phyloP scores from a whole-genome alignment of 2,113 vertebrate species.

The Laterallus jamaicensis region DNA sequence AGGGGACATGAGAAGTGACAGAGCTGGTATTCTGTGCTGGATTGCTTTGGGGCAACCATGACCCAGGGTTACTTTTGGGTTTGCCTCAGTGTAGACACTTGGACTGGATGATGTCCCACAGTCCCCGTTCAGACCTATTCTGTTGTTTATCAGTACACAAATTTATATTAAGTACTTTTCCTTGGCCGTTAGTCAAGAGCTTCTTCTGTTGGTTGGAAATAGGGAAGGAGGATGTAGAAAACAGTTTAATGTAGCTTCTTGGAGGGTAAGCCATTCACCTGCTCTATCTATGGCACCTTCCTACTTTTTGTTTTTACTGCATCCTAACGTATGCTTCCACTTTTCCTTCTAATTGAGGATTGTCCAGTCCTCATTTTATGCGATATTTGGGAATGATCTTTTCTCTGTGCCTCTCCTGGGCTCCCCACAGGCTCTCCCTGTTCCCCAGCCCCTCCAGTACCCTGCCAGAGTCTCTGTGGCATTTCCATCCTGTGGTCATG shows the following conservation, averaged over 20 bases:
- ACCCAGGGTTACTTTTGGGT: neutral
- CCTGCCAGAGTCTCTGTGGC: neutral
- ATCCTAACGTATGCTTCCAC: neutral
- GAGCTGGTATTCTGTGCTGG: neutral
- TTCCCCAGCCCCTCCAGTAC: neutral
- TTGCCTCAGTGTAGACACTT: neutral
- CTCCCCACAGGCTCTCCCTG: neutral
- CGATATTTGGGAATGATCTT: neutral
- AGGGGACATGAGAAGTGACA: neutral
- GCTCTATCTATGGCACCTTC: neutral
- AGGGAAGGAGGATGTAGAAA: slow-evolving; percentile 10
- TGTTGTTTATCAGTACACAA: neutral
- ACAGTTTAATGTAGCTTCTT: neutral
- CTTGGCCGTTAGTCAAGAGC: slow-evolving; percentile 13
- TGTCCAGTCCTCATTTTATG: neutral
- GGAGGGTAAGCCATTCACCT: neutral
- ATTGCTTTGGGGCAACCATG: neutral
- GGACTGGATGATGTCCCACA: neutral
- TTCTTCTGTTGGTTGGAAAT: slow-evolving; percentile 4
- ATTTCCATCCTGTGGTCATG: neutral
- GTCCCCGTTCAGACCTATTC: neutral
- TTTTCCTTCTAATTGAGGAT: neutral
- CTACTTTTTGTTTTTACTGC: neutral
- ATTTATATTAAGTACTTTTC: neutral
- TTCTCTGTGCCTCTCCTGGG: neutral